Evolutionary conservation across 2,797 vertebrate genomes (phyloP).

Genomic region (Silurus aristotelis): DNA sequence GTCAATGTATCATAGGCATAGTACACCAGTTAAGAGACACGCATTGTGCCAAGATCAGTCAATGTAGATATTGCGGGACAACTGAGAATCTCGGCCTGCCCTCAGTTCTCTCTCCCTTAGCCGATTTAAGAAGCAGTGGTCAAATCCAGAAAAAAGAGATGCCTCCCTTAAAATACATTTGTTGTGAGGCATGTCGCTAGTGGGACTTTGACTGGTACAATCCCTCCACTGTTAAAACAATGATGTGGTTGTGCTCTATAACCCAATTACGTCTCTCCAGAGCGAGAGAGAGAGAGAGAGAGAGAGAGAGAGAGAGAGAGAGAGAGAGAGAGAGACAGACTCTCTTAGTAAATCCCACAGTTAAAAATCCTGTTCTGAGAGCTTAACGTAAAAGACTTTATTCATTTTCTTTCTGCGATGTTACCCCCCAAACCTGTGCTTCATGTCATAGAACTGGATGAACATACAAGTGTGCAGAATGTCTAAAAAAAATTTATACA

Average conservation of each 20-base stretch:
- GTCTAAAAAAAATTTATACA: slow-evolving; percentile 9
- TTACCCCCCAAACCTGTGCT: slow-evolving; percentile 52
- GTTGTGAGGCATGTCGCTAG: slow-evolving; percentile 77
- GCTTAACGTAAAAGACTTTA: slow-evolving; percentile 76
- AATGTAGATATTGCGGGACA: slow-evolving; percentile 6
- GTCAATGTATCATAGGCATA: slow-evolving; percentile 77
- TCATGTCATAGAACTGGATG: slow-evolving; percentile 34
- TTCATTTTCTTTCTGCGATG: slow-evolving; percentile 69
- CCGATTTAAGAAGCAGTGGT: slow-evolving; percentile 22
- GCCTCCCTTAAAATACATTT: slow-evolving; percentile 68
- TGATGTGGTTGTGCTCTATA: slow-evolving; percentile 80
- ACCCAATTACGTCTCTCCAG: slow-evolving; percentile 81
- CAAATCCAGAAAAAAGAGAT: slow-evolving; percentile 37
- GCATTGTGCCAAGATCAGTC: slow-evolving; percentile 64
- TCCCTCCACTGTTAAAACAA: slow-evolving; percentile 84
- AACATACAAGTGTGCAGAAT: slow-evolving; percentile 18
- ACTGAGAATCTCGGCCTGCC: background rate
- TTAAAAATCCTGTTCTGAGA: slow-evolving; percentile 78
- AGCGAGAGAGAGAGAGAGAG: slow-evolving; percentile 72
- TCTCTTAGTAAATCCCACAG: slow-evolving; percentile 80
- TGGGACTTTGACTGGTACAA: slow-evolving; percentile 79
- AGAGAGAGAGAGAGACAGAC: slow-evolving; percentile 73
- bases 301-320: slow-evolving; percentile 75
- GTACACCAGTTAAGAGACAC: slow-evolving; percentile 69
- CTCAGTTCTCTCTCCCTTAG: slow-evolving; percentile 3